Percentiles rank a stretch among this genome's conserved stretches.
These are phyloP conservation scores for Colostygia pectinataria DNA, from an alignment of 2,888 invertebrate species.

Conservation along the genomic window DNA sequence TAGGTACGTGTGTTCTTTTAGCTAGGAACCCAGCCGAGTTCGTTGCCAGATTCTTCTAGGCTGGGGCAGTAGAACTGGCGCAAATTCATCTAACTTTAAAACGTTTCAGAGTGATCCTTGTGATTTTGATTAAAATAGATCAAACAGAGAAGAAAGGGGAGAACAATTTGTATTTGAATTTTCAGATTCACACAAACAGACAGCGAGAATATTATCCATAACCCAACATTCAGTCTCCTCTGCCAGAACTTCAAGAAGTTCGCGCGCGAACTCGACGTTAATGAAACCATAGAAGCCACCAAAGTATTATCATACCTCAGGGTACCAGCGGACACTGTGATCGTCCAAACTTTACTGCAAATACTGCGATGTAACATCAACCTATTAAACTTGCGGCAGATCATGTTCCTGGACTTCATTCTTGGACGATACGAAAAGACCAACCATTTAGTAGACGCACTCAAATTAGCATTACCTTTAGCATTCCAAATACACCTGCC, in stretches of 20 bases:
- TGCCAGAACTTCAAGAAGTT: constrained; percentile 81
- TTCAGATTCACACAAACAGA: constrained; percentile 45
- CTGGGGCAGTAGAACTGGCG: too few relatives aligned
- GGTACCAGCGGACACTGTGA: constrained; percentile 81
- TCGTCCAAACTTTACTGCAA: constrained; percentile 85
- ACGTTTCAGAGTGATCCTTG: too few relatives aligned
- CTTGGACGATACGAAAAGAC: constrained; percentile 73
- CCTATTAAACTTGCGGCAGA: constrained; percentile 81
- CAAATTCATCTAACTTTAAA: too few relatives aligned
- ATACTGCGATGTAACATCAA: constrained; percentile 85
- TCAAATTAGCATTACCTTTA: constrained; percentile 85
- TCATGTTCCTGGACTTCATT: constrained; percentile 85
- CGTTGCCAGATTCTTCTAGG: too few relatives aligned
- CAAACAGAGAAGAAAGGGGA: too few relatives aligned
- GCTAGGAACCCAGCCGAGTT: too few relatives aligned
- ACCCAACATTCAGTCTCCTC: constrained; percentile 83
- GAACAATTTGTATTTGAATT: neutral
- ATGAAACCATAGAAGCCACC: constrained; percentile 82
- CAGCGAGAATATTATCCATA: constrained; percentile 68
- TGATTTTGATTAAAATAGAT: too few relatives aligned
- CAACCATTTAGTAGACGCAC: constrained; percentile 84
- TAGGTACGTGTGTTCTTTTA: too few relatives aligned
- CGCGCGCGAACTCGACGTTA: constrained; percentile 75
- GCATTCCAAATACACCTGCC: constrained; percentile 85
- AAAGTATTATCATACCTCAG: constrained; percentile 83